Evolutionary conservation across 2,888 invertebrate species (phyloP), one percentile per base, ranked within the genome.

Genomic region (Labia minor): DNA sequence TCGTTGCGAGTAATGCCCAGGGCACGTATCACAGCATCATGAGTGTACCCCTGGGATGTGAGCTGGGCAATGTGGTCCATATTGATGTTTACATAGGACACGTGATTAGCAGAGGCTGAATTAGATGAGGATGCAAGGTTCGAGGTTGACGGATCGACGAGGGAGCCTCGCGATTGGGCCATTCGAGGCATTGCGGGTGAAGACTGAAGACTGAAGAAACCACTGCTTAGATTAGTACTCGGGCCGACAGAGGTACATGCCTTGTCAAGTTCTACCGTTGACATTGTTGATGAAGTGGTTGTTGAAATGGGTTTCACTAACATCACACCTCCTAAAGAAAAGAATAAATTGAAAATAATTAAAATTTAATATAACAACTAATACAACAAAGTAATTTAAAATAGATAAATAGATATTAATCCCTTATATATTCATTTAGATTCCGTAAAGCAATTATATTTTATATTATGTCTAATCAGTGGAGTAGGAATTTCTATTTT

Each of bases 1-100:
- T 96, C 92, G 80, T 95, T 96, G 68, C 93, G 83, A 1, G 95
- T 92, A 73, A 96, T 95, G 69, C 93, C 91, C 72, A 96, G 81
- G 2, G 95, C 95, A 72, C 94, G 85, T 64, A 95, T 90, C 1
- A 95, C 95, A 64, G 92, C 90, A 75, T 94, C 91, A 74, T 91
- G 89, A 1, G 93, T 87, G 76, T 93, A 95, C 0, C 95, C 96
- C 74, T 95, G 94, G 67, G 86, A 87, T 63, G 94, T 92, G 69
- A 96, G 81, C 70, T 89, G 86, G 19, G 91, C 88, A 69, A 96
- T 93, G 78, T 94, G 90, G 76, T 93, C 93, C 80, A 93, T 85
- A 77, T 93, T 93, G 63, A 94, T 85, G 75, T 94, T 94, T 79
- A 93, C 93, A 75, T 94, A 94, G 63, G 84, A 80, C 21, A 82